Conservation (phyloP, 2,888 invertebrate species). For the Temnothorax rugatulus region DNA sequence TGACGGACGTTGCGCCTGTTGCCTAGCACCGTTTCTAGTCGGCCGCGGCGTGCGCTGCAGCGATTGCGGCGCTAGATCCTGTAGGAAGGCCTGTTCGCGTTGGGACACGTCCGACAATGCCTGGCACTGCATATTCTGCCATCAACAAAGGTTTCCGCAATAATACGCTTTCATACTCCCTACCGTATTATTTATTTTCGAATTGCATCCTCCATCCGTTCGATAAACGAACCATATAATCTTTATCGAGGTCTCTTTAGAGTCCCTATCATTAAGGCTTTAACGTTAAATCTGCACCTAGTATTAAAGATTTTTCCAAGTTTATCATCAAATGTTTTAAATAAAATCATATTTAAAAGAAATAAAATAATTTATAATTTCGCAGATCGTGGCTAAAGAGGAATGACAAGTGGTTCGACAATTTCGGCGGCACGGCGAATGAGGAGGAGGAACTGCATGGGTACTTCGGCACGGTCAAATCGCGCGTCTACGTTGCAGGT, state of each 20-base stretch:
- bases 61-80: conserved; percentile 81
- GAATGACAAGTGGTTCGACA: conserved; percentile 79
- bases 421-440: conserved; percentile 72
- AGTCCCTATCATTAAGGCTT: background rate
- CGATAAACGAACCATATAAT: background rate
- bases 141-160: conserved; percentile 80
- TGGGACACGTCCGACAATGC: conserved; percentile 80
- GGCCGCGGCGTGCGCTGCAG: conserved; percentile 80
- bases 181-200: conserved; percentile 3
- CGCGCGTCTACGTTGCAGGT: conserved; percentile 79
- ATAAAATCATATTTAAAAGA: background rate
- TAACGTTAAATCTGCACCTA: background rate
- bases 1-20: conserved; percentile 82
- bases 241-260: background rate
- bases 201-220: conserved; percentile 3
- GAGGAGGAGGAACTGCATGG: conserved; percentile 62
- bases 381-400: conserved; percentile 78
- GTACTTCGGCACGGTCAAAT: conserved; percentile 79
- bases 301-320: background rate
- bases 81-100: conserved; percentile 82
- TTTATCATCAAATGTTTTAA: background rate
- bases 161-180: conserved; percentile 21
- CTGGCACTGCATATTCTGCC: conserved; percentile 83
- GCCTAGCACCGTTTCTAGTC: conserved; percentile 81
- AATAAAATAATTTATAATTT: conserved; percentile 40